Base-by-base conservation (phyloP, 2,113 vertebrate species). In the Microcebus griseorufus region DNA sequence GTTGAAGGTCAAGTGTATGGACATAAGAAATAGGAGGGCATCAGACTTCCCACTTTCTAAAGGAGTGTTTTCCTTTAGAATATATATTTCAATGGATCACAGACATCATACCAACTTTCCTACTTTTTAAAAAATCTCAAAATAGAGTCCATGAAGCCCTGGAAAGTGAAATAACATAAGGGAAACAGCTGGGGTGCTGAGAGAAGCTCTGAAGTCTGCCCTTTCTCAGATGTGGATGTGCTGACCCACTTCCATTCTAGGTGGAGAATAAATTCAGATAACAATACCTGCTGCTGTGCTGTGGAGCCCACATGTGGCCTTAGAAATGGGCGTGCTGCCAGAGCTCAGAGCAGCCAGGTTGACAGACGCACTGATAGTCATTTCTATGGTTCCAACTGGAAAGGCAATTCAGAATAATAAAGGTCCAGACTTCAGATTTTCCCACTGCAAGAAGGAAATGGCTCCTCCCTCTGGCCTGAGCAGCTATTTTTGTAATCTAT, bases 131-230 rank as follows among this genome's bases (percentile, higher is more conserved):
- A 85, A 39, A 39, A 85, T 82, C 87, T 96, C 67, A 94, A 85
- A 96, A 97, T 93, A 90, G 81, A 95, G 45, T 94, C 45, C 1
- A 22, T 60, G 86, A 81, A 93, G 58, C 51, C 42, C 69, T 97
- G 20, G 18, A 86, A 79, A 92, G 37, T 79, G 22, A 81, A 67
- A 34, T 87, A 45, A 53, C 60, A 32, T 20, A 29, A 60, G 67
- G 69, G 53, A 82, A 92, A 79, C 78, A 86, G 82, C 39, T 34
- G 76, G 79, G 55, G 9, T 72, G 23, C 79, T 60, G 69, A 94
- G 95, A 93, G 55, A 78, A 58, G 29, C 92, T 95, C 34, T 97
- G 75, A 96, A 96, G 67, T 58, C 25, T 87, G 92, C 93, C 83
- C 93, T 96, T 93, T 93, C 92, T 96, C 58, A 62, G 73, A 87